phyloP scores from a whole-genome alignment of 1,140 invertebrate genomes.

The Ceratosolen solmsi region DNA sequence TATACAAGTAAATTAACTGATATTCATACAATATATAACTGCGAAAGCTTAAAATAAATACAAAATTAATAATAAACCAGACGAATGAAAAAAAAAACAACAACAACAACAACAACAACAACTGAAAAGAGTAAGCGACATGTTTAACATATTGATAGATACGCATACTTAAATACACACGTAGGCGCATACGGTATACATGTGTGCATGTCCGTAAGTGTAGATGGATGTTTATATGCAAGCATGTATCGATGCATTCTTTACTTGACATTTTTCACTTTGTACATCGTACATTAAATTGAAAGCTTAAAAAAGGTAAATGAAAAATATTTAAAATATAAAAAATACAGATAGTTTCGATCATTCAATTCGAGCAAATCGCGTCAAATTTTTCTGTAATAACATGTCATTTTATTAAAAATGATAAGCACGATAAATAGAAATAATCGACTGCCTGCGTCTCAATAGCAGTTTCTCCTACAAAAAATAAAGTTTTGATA shows the following conservation, averaged over 20 bases:
- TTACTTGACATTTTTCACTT: background rate
- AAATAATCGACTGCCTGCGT: conserved; percentile 40
- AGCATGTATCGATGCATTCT: background rate
- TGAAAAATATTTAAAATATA: background rate
- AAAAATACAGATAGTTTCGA: background rate
- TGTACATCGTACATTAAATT: background rate
- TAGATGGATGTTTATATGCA: background rate
- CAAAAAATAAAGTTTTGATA: conserved; percentile 54
- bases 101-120: too few relatives aligned
- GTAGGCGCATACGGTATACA: background rate
- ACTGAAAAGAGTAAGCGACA: conserved; percentile 3
- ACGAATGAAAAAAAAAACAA: conserved; percentile 1
- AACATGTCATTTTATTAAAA: background rate
- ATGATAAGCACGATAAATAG: background rate
- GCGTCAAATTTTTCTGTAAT: too few relatives aligned
- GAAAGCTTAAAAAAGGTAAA: background rate
- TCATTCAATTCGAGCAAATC: too few relatives aligned
- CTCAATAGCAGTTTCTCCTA: conserved; percentile 42
- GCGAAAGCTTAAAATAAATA: too few relatives aligned
- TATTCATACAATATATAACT: too few relatives aligned
- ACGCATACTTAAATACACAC: too few relatives aligned
- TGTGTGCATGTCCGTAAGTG: background rate
- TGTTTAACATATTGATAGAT: background rate
- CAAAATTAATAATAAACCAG: conserved; percentile 38
- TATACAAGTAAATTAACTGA: conserved; percentile 32